Evolutionary conservation across 2,888 invertebrate genomes (phyloP).

Genomic region (Agrotis puta): DNA sequence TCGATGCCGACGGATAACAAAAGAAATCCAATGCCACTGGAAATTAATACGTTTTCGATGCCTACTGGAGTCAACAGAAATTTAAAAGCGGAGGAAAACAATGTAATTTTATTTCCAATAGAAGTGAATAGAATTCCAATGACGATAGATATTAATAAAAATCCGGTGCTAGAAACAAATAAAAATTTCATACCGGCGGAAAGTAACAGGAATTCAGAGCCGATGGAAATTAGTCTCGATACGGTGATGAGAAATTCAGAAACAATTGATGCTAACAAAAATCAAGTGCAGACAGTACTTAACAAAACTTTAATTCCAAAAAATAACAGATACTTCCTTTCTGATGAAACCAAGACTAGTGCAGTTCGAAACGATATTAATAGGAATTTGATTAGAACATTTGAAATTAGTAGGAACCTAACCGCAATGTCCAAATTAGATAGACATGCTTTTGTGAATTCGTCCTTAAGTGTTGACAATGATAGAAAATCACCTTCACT

Average conservation of each 20-base stretch:
- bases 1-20: not conserved
- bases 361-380: slow-evolving; percentile 5
- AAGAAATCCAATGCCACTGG: not conserved
- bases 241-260: not conserved
- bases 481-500: not conserved
- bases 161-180: not conserved
- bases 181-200: not conserved
- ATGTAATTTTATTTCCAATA: not conserved
- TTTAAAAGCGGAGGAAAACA: fast-evolving
- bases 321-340: not conserved
- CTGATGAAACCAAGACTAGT: not conserved
- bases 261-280: not conserved
- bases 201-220: not conserved
- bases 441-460: not conserved
- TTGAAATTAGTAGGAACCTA: slow-evolving; percentile 3
- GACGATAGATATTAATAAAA: slow-evolving; percentile 11
- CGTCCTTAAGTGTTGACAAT: not conserved
- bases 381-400: not conserved
- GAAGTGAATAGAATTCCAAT: not conserved
- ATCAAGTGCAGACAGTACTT: not conserved
- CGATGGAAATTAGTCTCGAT: not conserved
- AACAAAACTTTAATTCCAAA: not conserved
- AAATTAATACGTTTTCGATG: not conserved
- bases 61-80: not conserved
- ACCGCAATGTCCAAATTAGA: not conserved